Evolutionary conservation across 2,113 vertebrate species (phyloP), one percentile per base, ranked within the genome.

Genomic region (Irena cyanogastra): DNA sequence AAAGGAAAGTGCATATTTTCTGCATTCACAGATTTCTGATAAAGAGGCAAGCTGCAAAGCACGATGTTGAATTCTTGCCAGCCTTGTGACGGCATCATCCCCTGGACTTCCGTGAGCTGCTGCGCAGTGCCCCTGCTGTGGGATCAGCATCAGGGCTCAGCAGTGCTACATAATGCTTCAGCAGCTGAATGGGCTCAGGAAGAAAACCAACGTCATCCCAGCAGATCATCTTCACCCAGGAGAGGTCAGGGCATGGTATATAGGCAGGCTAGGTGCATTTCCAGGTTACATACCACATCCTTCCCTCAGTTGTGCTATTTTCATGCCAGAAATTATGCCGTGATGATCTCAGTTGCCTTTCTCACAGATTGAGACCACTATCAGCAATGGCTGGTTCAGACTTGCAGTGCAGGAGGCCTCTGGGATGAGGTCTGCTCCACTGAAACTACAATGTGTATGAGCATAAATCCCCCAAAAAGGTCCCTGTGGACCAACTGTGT

Each of bases 61-160:
- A 93, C 21, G 31, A 92, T n/a, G 76, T 54, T 94, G 95, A 94
- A 59, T 69, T 66, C 60, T 4, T 90, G 94, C 95, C 96, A 97
- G 93, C 71, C 91, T 66, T 80, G 64, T 85, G 86, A 90, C 12
- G 27, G 83, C 85, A 92, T 81, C 90, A 90, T 70, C 79, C 76
- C 47, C 4, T 83, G 86, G 89, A 89, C 89, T 83, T 77, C 85
- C 3, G 12, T 16, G 37, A 60, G 50, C 41, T 64, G 87, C 89
- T 59, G 52, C 6, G 3, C 74, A 8, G 76, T 57, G 66, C 78
- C 45, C 84, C 82, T 61, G 50, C 85, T 59, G 75, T 16, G 75
- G 78, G 47, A 64, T 64, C 81, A 39, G 87, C 89, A 84, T 27
- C 83, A 69, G 50, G 39, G 81, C 86, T 95, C 60, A 18, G 83